Evolutionary conservation across 2,888 invertebrate genomes (phyloP), one percentile per base, ranked within the genome.

Genomic region (Cephus rjabovi): DNA sequence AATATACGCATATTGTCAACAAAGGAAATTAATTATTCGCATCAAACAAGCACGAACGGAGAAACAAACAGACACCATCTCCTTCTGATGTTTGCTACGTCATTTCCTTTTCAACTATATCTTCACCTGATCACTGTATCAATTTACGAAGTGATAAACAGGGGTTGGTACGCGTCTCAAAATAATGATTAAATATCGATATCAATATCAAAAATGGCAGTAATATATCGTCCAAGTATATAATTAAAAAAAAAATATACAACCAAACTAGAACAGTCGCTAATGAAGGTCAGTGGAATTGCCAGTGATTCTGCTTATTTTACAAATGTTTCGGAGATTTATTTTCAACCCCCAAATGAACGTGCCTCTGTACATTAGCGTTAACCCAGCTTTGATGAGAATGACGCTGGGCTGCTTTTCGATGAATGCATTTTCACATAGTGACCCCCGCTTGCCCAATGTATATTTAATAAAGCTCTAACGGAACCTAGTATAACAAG

Each of bases 1-100:
- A 35, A 56, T 15, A 56, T 15, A 31, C 68, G 75, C 68, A 75
- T 15, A 30, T 69, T 68, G 75, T 6, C 74, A 76, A 79, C 76
- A 79, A 79, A 79, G 79, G 76, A 77, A 79, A 79, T 79, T 77
- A 79, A 79, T 79, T 79, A 79, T 76, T 76, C 76, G 73, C 79
- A 75, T 79, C 74, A 74, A 79, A 56, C 71, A 68, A 15, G n/a
- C 56, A 56, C 23, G 2, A 56, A 56, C 56, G 56, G 4, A 56
- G 56, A 56, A 56, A 23, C 56, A 56, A 15, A 23, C 56, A 56
- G 56, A 31, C 30, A 68, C 40, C 40, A n/a, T 70, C 15, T 71
- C 23, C 75, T 77, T 75, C 30, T 75, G 70, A n/a, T 70, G 37
- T 70, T 56, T 70, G 69, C 74, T 37, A 37, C 37, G 30, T 70